Evolutionary conservation across 1,140 invertebrate genomes (phyloP).

Genomic region (Scaptomyza graminum): DNA sequence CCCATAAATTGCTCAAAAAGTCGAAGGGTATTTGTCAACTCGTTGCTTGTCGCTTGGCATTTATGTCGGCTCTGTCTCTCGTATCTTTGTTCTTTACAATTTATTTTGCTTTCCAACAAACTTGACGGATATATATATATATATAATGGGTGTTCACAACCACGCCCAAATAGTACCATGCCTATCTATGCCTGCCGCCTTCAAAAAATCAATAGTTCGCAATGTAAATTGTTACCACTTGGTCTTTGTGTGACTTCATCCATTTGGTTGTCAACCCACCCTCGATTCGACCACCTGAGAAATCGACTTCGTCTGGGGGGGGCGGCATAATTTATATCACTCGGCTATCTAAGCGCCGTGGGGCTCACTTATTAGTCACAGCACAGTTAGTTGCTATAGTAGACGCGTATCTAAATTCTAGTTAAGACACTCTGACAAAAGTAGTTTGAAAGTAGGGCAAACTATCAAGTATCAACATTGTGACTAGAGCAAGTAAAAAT

Average conservation of each 20-base stretch:
- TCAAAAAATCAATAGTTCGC: conserved; percentile 76
- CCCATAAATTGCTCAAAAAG: conserved; percentile 76
- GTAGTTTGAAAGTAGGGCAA: background rate
- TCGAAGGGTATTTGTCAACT: conserved; percentile 79
- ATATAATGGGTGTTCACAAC: background rate
- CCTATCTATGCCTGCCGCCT: conserved; percentile 34
- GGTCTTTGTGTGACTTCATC: conserved; percentile 67
- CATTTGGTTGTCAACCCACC: conserved; percentile 42
- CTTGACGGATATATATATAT: conserved; percentile 67
- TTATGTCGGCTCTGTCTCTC: conserved; percentile 28
- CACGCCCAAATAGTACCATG: conserved; percentile 5
- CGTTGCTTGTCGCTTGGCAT: conserved; percentile 49
- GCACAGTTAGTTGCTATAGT: conserved; percentile 20
- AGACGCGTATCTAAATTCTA: conserved; percentile 52
- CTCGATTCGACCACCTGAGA: conserved; percentile 34
- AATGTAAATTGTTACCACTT: conserved; percentile 75
- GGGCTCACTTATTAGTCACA: conserved; percentile 50
- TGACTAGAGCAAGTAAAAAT: background rate
- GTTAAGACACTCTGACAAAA: conserved; percentile 35
- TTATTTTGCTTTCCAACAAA: conserved; percentile 37
- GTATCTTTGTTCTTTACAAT: conserved; percentile 28
- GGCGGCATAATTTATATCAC: conserved; percentile 70
- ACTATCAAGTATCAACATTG: conserved; percentile 9
- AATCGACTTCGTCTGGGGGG: conserved; percentile 48
- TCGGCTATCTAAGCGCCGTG: conserved; percentile 43